Evolutionary conservation across 92 coral and sea anemone species (phyloP), one percentile per base, ranked within the genome.

Genomic region (Siderastrea radians): DNA sequence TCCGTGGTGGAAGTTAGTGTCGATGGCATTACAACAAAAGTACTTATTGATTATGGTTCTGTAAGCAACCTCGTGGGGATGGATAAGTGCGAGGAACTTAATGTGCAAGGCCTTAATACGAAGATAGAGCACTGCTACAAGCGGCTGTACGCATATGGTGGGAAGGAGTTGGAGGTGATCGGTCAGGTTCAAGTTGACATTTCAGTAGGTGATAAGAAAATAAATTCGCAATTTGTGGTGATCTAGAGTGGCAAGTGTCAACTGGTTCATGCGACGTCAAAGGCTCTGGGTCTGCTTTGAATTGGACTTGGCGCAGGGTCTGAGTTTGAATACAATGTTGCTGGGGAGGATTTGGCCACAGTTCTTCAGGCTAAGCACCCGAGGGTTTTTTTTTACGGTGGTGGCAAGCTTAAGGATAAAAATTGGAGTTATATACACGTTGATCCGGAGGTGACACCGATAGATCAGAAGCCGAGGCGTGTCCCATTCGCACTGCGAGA

Each of bases 301-400:
- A 64, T 64, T 64, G 38, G 69, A 6, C 38, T 19, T 16, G 38
- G 69, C 16, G 69, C 38, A 15, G 38, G 6, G 7, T 6, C 7
- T 64, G 69, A 64, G 69, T 15, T 15, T 67, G 72, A 6, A 12
- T 67, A 46, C 48, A 15, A 19, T 68, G 72, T 43, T 26, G 72
- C 5, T 26, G 72, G 49, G 3, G 50, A 68, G 72, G 12, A 44
- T 45, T 3, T 44, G 1, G 72, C 72, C 72, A 55, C 60, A 55
- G 12, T 55, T 55, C 60, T 44, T 68, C 72, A 68, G 72, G 72
- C 72, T 68, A 44, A 68, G 72, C 11, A 68, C 3, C 72, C 72
- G 38, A 68, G 1, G 45, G 72, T n/a, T n/a, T n/a, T 68, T 10
- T 68, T 68, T 68, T 7, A 17, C 3, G 72, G 50, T 44, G 72